These are phyloP conservation scores for Hestina assimilis DNA, from an alignment of 1,140 invertebrate genomes.

Conservation along the genomic window DNA sequence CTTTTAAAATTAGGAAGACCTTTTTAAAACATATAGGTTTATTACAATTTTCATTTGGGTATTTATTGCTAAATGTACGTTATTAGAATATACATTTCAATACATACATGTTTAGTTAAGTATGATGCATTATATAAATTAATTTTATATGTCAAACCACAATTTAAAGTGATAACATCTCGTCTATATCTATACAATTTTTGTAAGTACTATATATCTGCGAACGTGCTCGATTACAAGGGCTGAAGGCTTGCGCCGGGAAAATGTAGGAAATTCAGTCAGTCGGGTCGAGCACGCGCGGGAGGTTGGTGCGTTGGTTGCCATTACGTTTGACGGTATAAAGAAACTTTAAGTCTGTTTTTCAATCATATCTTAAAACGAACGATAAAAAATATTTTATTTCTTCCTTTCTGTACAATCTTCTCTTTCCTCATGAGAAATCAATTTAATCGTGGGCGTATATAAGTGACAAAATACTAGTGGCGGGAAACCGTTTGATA, in stretches of 20 bases:
- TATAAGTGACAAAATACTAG: constrained; percentile 66
- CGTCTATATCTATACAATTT: constrained; percentile 50
- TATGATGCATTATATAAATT: too few relatives aligned
- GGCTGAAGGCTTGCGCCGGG: constrained; percentile 77
- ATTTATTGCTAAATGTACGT: too few relatives aligned
- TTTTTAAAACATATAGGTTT: too few relatives aligned
- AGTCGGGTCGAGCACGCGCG: constrained; percentile 67
- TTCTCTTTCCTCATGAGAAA: constrained; percentile 4
- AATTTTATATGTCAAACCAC: too few relatives aligned
- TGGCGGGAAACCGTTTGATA: constrained; percentile 77
- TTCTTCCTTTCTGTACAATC: constrained; percentile 10
- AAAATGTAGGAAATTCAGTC: constrained; percentile 73
- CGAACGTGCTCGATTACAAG: constrained; percentile 74
- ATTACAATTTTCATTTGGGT: too few relatives aligned
- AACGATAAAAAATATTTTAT: constrained; percentile 32
- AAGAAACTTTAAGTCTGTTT: constrained; percentile 68
- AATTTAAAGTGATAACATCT: too few relatives aligned
- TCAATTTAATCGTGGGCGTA: constrained; percentile 28
- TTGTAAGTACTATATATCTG: constrained; percentile 50
- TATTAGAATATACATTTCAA: too few relatives aligned
- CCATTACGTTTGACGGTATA: constrained; percentile 39
- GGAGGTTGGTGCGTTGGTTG: constrained; percentile 48
- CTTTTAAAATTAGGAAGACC: too few relatives aligned
- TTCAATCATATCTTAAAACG: constrained; percentile 44
- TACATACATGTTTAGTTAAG: too few relatives aligned